Percentiles rank a stretch among this genome's conserved stretches.
Conservation (phyloP, 2,888 invertebrate genomes). For the Altica lythri region DNA sequence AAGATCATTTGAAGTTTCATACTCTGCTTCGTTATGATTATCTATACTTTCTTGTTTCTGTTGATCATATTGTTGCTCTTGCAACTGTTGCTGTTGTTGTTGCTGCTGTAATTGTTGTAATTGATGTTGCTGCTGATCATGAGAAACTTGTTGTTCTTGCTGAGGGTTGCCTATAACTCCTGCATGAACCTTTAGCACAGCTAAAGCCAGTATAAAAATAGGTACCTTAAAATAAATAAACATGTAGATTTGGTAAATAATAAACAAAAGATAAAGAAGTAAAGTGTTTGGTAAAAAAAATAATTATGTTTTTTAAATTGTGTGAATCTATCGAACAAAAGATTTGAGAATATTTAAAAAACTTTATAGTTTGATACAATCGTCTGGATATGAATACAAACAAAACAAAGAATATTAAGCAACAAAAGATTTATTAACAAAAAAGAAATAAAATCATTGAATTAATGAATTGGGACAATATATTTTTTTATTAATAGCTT, state of each 20-base stretch:
- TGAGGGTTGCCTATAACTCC: slow-evolving; percentile 40
- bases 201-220: slow-evolving; percentile 45
- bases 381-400: no score
- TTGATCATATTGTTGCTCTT: slow-evolving; percentile 9
- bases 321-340: no score
- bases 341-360: no score
- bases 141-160: slow-evolving; percentile 3
- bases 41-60: slow-evolving; percentile 12
- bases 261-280: not conserved
- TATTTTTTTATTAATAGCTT: no score
- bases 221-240: slow-evolving; percentile 39
- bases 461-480: no score
- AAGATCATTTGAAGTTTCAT: slow-evolving; percentile 15
- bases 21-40: not conserved
- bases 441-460: no score
- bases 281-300: not conserved
- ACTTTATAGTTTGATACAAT: no score
- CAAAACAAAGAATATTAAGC: no score
- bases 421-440: no score
- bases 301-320: no score
- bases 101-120: not conserved
- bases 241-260: not conserved
- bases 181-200: slow-evolving; percentile 43
- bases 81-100: not conserved
- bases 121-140: slow-evolving; percentile 32